Evolutionary conservation across 2,113 vertebrate species (phyloP).

Genomic region (Meles meles): DNA sequence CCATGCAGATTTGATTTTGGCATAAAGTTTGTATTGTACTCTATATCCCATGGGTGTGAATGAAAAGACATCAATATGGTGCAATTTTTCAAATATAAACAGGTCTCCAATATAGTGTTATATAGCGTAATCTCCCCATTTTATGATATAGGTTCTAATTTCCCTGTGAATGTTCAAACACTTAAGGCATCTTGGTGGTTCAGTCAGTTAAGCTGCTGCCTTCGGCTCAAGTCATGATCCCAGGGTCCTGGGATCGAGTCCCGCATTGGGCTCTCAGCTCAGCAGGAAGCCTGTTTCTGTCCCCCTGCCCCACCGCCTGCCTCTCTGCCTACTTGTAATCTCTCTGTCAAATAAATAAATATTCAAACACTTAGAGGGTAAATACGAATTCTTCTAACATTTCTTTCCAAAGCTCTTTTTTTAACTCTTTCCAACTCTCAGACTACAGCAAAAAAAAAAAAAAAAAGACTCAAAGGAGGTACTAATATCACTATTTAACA

Average conservation of each 20-base stretch:
- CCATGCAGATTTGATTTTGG: neutral
- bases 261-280: too few relatives aligned
- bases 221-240: too few relatives aligned
- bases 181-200: too few relatives aligned
- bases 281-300: too few relatives aligned
- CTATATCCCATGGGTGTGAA: neutral
- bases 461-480: neutral
- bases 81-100: conserved; percentile 9
- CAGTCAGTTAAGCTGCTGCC: too few relatives aligned
- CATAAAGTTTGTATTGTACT: conserved; percentile 2
- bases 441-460: neutral
- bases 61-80: neutral
- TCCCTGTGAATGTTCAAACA: conserved; percentile 11
- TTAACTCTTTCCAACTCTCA: conserved; percentile 20
- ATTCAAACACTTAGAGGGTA: neutral
- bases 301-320: too few relatives aligned
- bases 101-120: neutral
- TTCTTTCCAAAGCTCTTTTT: neutral
- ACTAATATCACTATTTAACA: neutral
- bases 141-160: conserved; percentile 21
- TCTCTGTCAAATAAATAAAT: too few relatives aligned
- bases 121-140: neutral
- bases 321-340: too few relatives aligned
- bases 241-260: too few relatives aligned
- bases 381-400: conserved; percentile 34